Conservation (phyloP, 2,797 vertebrate species). For the Lagorchestes hirsutus region DNA sequence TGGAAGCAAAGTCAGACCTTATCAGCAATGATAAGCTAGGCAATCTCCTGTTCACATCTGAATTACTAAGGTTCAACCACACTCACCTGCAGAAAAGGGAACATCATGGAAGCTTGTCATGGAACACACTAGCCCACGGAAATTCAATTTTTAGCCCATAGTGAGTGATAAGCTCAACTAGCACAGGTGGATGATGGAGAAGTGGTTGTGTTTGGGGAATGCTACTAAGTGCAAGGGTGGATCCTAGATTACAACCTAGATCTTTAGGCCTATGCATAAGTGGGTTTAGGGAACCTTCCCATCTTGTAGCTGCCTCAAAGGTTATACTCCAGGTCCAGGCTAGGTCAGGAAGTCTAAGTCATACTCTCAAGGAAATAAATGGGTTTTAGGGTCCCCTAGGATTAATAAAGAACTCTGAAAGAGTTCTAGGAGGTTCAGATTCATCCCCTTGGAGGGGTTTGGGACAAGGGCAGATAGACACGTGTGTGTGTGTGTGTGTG, state of each 20-base stretch:
- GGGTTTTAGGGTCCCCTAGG: background rate
- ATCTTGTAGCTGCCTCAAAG: background rate
- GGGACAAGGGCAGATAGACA: background rate
- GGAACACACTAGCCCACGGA: background rate
- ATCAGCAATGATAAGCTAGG: background rate
- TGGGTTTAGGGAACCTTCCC: background rate
- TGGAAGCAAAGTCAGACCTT: background rate
- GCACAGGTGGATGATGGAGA: background rate
- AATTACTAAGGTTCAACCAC: background rate
- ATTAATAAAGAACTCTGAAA: background rate
- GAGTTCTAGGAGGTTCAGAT: background rate
- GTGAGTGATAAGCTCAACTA: background rate
- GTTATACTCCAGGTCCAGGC: conserved; percentile 20
- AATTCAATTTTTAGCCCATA: background rate
- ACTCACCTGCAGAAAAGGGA: background rate
- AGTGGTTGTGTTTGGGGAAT: background rate
- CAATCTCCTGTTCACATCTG: background rate
- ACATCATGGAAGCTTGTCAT: background rate
- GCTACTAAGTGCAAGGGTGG: no score
- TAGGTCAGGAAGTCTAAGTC: background rate
- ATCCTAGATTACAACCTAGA: background rate
- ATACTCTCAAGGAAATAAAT: background rate
- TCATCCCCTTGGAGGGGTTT: background rate
- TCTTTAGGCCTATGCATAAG: background rate
- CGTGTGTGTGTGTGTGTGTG: background rate